These are phyloP conservation scores for Synanceia verrucosa DNA, from an alignment of 2,797 vertebrate species.

Conservation along the genomic window DNA sequence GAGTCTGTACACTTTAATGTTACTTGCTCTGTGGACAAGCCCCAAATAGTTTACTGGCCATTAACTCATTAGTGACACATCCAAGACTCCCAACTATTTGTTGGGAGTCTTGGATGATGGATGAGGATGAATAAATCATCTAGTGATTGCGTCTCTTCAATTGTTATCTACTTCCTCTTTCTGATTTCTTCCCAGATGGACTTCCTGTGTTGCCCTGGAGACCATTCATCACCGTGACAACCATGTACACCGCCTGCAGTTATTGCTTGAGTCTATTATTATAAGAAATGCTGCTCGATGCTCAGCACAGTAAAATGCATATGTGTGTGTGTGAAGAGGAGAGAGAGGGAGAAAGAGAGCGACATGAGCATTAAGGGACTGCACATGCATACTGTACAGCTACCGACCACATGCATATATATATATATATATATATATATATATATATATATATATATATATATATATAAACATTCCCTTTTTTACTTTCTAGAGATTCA, in stretches of 20 bases:
- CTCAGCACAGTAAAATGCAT: constrained; percentile 22
- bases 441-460: neutral
- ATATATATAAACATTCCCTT: neutral
- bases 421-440: neutral
- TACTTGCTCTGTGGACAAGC: constrained; percentile 29
- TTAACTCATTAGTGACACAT: constrained; percentile 38
- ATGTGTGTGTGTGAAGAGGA: neutral
- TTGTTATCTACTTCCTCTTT: constrained; percentile 75
- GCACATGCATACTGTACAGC: neutral
- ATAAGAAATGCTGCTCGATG: constrained; percentile 42
- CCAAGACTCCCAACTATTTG: no score
- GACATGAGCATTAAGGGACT: neutral
- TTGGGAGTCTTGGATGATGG: constrained; percentile 58
- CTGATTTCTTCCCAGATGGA: constrained; percentile 75
- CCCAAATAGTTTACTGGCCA: constrained; percentile 42
- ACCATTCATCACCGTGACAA: constrained; percentile 81
- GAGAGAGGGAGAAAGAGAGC: no score
- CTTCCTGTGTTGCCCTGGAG: constrained; percentile 78
- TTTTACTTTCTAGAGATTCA: constrained; percentile 7
- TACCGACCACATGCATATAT: neutral
- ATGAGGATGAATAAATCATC: constrained; percentile 69
- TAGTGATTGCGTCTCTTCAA: constrained; percentile 45
- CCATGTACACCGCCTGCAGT: constrained; percentile 69
- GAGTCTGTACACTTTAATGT: constrained; percentile 16
- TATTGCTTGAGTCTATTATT: constrained; percentile 70